Evolutionary conservation across 2,113 vertebrate species (phyloP).

Genomic region (Microtus montanus): DNA sequence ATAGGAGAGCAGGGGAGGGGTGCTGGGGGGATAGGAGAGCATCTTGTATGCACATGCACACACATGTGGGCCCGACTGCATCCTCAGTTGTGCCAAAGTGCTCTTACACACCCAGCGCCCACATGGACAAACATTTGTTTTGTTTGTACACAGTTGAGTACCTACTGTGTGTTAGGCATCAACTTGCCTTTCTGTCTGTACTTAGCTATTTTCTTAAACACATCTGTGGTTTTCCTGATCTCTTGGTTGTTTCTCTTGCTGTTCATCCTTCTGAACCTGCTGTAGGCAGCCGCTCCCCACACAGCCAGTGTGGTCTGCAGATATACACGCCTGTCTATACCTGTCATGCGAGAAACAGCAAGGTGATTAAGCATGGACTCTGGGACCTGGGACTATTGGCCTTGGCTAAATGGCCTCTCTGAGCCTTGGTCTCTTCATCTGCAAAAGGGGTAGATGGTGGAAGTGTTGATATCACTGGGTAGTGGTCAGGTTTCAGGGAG

Average conservation of each 20-base stretch:
- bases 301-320: accelerated
- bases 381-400: not conserved
- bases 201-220: too few relatives aligned
- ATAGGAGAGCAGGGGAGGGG: not conserved
- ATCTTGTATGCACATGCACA: accelerated
- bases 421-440: not conserved
- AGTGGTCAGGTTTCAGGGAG: too few relatives aligned
- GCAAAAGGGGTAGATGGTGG: not conserved
- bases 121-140: accelerated
- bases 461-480: accelerated
- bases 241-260: not conserved
- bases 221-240: too few relatives aligned
- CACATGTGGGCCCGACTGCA: accelerated
- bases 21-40: not conserved
- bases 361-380: accelerated
- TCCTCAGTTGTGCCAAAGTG: not conserved
- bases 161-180: not conserved
- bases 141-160: not conserved
- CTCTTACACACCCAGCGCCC: not conserved
- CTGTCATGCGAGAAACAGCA: too few relatives aligned
- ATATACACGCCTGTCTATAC: too few relatives aligned
- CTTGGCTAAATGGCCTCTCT: not conserved
- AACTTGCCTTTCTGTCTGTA: not conserved
- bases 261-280: not conserved
- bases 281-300: not conserved